Base-by-base conservation (phyloP, 2,113 vertebrate species). In the Poeciliopsis prolifica region DNA sequence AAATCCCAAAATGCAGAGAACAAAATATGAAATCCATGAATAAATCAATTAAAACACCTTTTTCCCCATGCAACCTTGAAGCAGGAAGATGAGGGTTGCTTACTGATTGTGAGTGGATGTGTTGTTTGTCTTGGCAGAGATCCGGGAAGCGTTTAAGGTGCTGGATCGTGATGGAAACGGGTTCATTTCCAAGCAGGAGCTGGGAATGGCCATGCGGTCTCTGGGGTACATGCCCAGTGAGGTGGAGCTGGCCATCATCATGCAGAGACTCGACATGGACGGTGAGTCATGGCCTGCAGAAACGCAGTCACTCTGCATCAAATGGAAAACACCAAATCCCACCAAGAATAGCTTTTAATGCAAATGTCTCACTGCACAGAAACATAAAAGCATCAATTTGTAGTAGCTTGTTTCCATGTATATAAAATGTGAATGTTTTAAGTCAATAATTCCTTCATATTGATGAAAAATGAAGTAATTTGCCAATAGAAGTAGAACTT, bases 191-290 rank as follows among this genome's bases (percentile, higher is more conserved):
- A 99, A 99, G 91, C 98, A 99, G 93, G 98, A 99, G 94, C 95
- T 99, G 93, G 98, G 98, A 28, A 99, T 99, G 98, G 98, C 98
- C 72, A 99, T 99, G 98, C 96, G 98, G 61, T 99, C 98, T 0
- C 86, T 99, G 95, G 98, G 98, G 30, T 97, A 99, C 93, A 99
- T 99, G 98, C 98, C 98, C 65, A 99, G 98, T 1, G 98, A 99
- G 90, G 98, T 99, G 93, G 98, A 99, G 89, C 93, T 99, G 90
- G 98, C 98, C 19, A 99, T 99, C 91, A 99, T 99, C 93, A 99
- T 99, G 98, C 98, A 99, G 85, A 96, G 98, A 82, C 92, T 99
- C 66, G 98, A 99, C 93, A 99, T 99, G 98, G 98, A 99, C 0
- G 98, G 98, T 99, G 85, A 97, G 97, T 87, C 70, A 72, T 68